Evolutionary conservation across 1,140 invertebrate genomes (phyloP).

Genomic region (Hesperophylax magnus): DNA sequence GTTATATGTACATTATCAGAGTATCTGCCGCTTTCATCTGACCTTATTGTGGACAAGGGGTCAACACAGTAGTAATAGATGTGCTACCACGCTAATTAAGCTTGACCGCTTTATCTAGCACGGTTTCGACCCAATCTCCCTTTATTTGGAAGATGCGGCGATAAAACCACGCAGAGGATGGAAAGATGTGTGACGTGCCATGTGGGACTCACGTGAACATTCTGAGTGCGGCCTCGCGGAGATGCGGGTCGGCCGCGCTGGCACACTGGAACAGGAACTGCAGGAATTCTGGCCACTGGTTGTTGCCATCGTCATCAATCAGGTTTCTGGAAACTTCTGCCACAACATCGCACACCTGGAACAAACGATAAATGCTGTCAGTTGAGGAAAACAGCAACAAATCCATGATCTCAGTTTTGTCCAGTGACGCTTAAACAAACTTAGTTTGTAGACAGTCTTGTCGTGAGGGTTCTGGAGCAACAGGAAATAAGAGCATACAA

Average conservation of each 20-base stretch:
- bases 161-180: constrained; percentile 26
- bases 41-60: too few relatives aligned
- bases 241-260: constrained; percentile 81
- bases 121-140: constrained; percentile 29
- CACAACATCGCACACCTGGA: constrained; percentile 87
- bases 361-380: too few relatives aligned
- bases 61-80: neutral
- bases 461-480: neutral
- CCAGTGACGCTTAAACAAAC: too few relatives aligned
- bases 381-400: too few relatives aligned
- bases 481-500: neutral
- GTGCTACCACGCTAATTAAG: constrained; percentile 52
- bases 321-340: constrained; percentile 96
- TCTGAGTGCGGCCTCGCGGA: constrained; percentile 95
- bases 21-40: too few relatives aligned
- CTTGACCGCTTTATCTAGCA: constrained; percentile 43
- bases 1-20: too few relatives aligned
- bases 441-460: too few relatives aligned
- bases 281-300: constrained; percentile 97
- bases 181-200: constrained; percentile 14
- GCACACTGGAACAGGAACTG: constrained; percentile 97
- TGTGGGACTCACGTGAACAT: constrained; percentile 87
- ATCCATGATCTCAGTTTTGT: too few relatives aligned
- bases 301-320: constrained; percentile 97
- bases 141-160: neutral